These are phyloP conservation scores for Colinus virginianus DNA, from an alignment of 2,113 vertebrate genomes.

Conservation along the genomic window DNA sequence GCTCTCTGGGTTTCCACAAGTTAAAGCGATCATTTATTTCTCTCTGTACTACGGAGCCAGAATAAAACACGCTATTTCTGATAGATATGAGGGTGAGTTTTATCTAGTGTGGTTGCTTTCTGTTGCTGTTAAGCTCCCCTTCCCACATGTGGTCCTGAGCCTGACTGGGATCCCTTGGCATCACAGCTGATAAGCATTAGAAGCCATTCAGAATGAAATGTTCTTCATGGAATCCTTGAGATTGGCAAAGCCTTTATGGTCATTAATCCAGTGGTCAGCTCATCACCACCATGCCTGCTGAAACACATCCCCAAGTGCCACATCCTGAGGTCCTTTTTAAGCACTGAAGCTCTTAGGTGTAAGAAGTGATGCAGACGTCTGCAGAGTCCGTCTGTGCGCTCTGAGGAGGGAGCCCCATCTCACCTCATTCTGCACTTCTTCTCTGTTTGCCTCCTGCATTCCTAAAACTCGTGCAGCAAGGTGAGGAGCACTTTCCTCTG, in stretches of 20 bases:
- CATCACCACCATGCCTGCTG: no score
- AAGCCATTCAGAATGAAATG: neutral
- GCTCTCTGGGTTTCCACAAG: neutral
- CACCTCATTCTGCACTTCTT: neutral
- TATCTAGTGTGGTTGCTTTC: neutral
- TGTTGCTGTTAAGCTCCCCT: neutral
- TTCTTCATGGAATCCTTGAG: neutral
- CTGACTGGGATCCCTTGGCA: neutral
- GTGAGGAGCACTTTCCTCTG: neutral
- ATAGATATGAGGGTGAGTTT: neutral
- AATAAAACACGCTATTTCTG: fast-evolving
- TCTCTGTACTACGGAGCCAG: neutral
- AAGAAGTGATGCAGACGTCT: neutral
- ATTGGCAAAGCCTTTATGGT: no score
- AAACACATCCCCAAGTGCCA: no score
- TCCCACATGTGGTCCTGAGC: neutral
- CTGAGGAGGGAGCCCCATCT: neutral
- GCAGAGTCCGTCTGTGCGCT: neutral
- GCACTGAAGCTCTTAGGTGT: neutral
- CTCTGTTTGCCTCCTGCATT: neutral
- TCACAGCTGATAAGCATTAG: neutral
- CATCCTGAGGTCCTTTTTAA: neutral
- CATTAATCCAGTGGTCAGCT: no score
- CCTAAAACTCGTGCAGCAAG: fast-evolving
- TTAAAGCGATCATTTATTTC: neutral